Base-by-base conservation (phyloP, 2,797 vertebrate species). In the Pantherophis vulpinus region DNA sequence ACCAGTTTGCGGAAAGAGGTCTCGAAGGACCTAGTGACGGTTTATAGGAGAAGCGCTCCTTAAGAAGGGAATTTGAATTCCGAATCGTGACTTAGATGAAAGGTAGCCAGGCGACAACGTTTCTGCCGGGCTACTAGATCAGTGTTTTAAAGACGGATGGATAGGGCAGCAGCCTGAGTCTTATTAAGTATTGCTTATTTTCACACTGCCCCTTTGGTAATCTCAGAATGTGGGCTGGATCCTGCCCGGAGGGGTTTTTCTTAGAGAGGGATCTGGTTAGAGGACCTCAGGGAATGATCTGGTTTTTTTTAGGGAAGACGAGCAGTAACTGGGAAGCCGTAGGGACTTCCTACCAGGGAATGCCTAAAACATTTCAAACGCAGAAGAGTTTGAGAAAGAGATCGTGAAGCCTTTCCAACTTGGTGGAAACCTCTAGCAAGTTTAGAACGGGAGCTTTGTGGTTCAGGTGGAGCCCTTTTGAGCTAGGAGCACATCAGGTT, bases 31-130 rank as follows among this genome's bases (percentile, higher is more conserved):
- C 95, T 98, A 89, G 97, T 97, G 96, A 98, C 97, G 94, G 95
- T 98, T 59, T 98, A 98, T 37, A 97, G 98, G 93, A 98, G 98
- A 97, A 98, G 98, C 37, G 97, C 96, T 63, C 98, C 98, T 63
- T 98, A 97, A 97, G 93, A 51, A 47, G 58, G 87, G 25, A 92
- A 54, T 54, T 92, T 37, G 63, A 89, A 5, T 94, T 93, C 86
- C 92, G 93, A 66, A 55, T 94, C 56, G 11, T 54, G 94, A 95
- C 88, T 92, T 61, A 93, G 95, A 23, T 42, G 93, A 96, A 95
- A 74, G 14, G 92, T 93, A 94, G 93, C 95, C 93, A 92, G 96
- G 94, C 94, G 94, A 42, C 61, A 94, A 93, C 94, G 0, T 70
- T 87, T 94, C 91, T 95, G 88, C 93, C 89, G 0, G 94, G n/a